Base-by-base conservation (phyloP, 2,888 invertebrate species). In the Automeris io region DNA sequence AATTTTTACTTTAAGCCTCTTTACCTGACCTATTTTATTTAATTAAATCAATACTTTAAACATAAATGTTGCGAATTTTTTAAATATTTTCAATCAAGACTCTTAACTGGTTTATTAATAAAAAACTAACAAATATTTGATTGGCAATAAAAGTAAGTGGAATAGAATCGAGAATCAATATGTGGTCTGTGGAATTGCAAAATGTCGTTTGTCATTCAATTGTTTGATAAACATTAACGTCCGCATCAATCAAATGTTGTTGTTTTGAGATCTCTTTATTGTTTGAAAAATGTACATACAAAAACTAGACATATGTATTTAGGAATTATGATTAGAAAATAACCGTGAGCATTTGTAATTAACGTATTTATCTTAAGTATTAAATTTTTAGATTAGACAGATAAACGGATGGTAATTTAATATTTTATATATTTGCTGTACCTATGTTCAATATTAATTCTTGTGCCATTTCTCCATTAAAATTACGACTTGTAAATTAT, bases 131-230 rank as follows among this genome's bases (percentile, higher is more conserved):
- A 44, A 50, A 53, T 51, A 48, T 51, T 66, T 61, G 52, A 61
- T 54, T 56, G 61, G 46, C 44, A 66, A 70, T 71, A 68, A 70
- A 68, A 64, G 52, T 54, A 50, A 48, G 56, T 63, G 56, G 55
- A 59, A 70, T 68, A 62, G 59, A 62, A 65, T 66, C 56, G 59
- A 55, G 51, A 54, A 60, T 67, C 61, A 57, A 61, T 63, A 54
- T 55, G 50, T 45, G 44, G 51, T 65, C 57, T 55, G 58, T 57
- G 45, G 55, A 65, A 65, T 65, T 64, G 69, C 65, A 67, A 70
- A 62, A 57, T 61, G 61, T 60, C 76, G 72, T 81, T 66, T 68
- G 67, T 82, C 80, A 77, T 78, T 63, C 78, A 77, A 82, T 81
- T 75, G 69, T 58, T 60, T 54, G 39, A 54, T 40, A 53, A 47